Conservation (phyloP, 1,140 invertebrate species). For the Plectrocnemia conspersa region DNA sequence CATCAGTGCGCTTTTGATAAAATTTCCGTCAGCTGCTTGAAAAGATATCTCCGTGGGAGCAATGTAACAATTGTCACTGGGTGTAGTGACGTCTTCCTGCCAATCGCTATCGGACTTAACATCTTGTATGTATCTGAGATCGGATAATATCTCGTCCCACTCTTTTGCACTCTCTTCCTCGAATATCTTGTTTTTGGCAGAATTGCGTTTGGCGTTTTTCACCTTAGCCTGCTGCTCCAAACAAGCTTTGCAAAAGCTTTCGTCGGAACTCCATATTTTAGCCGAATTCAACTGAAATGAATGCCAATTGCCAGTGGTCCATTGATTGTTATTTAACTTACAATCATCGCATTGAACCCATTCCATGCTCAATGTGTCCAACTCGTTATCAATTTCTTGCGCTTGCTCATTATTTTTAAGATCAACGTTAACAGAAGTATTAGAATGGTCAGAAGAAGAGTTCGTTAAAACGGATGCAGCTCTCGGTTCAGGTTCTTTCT, state of each 20-base stretch:
- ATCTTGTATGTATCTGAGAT: slow-evolving; percentile 47
- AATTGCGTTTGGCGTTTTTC: slow-evolving; percentile 27
- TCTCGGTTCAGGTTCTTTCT: neutral
- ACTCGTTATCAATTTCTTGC: slow-evolving; percentile 18
- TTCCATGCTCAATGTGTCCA: slow-evolving; percentile 21
- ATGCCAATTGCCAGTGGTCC: slow-evolving; percentile 20
- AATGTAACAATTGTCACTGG: slow-evolving; percentile 23
- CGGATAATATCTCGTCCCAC: slow-evolving; percentile 50
- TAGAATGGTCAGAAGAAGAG: neutral
- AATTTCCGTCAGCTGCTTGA: slow-evolving; percentile 29
- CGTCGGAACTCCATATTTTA: slow-evolving; percentile 31
- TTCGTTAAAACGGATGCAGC: neutral
- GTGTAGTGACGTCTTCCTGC: slow-evolving; percentile 25
- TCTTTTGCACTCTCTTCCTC: slow-evolving; percentile 41
- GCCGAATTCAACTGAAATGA: slow-evolving; percentile 17
- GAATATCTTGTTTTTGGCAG: slow-evolving; percentile 32
- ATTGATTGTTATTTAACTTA: slow-evolving; percentile 22
- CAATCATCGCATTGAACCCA: slow-evolving; percentile 34
- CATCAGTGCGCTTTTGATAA: slow-evolving; percentile 26
- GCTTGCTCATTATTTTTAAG: slow-evolving; percentile 5
- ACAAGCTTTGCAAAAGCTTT: slow-evolving; percentile 37
- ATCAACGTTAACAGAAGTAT: neutral
- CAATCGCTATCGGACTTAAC: slow-evolving; percentile 33
- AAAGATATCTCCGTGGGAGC: slow-evolving; percentile 25
- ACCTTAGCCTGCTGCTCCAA: slow-evolving; percentile 27